Evolutionary conservation across 1,140 invertebrate species (phyloP).

Genomic region (Leptinotarsa defecta): DNA sequence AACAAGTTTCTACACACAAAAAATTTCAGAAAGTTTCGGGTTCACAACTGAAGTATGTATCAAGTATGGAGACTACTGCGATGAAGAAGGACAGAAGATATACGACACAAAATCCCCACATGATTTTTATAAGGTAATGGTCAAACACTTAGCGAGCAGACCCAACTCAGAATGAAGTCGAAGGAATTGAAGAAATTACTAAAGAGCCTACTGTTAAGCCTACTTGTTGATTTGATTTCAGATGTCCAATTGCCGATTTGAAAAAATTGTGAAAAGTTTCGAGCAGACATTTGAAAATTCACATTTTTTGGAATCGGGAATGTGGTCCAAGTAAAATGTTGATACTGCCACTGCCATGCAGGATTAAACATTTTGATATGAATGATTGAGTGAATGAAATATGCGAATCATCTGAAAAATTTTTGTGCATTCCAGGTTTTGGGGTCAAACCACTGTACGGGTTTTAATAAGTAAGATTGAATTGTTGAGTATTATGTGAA

Average conservation of each 20-base stretch:
- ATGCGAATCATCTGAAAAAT: too few species aligned
- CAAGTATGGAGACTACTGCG: constrained; percentile 68
- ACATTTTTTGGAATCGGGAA: background rate
- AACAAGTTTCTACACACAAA: constrained; percentile 77
- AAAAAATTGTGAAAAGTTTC: constrained; percentile 19
- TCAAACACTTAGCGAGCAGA: constrained; percentile 53
- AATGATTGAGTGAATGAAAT: background rate
- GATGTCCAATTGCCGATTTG: background rate
- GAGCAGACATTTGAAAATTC: background rate
- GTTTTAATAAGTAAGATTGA: too few species aligned
- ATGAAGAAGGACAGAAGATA: constrained; percentile 62
- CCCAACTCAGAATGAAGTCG: constrained; percentile 23
- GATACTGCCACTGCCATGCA: constrained; percentile 54
- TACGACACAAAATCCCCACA: constrained; percentile 64
- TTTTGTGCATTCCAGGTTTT: too few species aligned
- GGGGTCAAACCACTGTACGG: too few species aligned
- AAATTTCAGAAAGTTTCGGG: constrained; percentile 69
- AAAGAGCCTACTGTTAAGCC: constrained; percentile 10
- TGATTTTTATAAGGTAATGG: constrained; percentile 67
- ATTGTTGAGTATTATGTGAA: too few species aligned
- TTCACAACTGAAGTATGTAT: constrained; percentile 68
- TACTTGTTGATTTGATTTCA: background rate
- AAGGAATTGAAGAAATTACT: background rate
- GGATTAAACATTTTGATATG: constrained; percentile 49
- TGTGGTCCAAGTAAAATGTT: constrained; percentile 44